Evolutionary conservation across 35 echinoderm and acorn worm genomes (phyloP), one percentile per base, ranked within the genome.

Genomic region (Amphiura filiformis): DNA sequence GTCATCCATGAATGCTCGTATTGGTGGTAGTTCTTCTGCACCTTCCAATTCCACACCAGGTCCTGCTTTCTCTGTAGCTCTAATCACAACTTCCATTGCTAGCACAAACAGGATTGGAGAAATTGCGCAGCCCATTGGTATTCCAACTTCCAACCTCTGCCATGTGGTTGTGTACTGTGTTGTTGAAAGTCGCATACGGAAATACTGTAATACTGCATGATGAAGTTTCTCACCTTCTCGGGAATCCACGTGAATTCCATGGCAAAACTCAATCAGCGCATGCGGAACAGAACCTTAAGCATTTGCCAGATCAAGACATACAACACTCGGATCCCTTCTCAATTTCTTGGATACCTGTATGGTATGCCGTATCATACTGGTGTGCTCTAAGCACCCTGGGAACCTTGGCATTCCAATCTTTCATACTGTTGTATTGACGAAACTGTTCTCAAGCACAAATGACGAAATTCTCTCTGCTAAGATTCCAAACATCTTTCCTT

Each of bases 171-270:
- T 80, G 78, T 37, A 80, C 28, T 80, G 78, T 5, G 3, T 36
- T 13, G 78, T 80, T 34, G 17, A 3, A 80, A 80, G 35, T 39
- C 47, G 57, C 81, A 83, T 83, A 7, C 35, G 37, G 81, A 83
- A 83, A 1, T 83, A 1, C 9, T 85, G 39, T 65, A 85, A 34
- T 85, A 85, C 56, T 85, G 47, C 49, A 85, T 85, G 15, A 85
- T 41, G 39, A 11, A 85, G 13, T 41, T 85, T 17, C 11, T 65
- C 32, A 85, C 57, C 35, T 85, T 65, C n/a, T 61, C 31, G 0
- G 57, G 83, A 70, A 85, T 75, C 83, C 83, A 85, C 57, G 70
- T 13, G 57, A 85, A 85, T 0, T 85, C 57, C 83, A 85, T 85
- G 11, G 83, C 83, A 85, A 75, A 85, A n/a, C 36, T 85, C 34